These are phyloP conservation scores for Neodiprion virginianus DNA, from an alignment of 1,140 invertebrate species.

Conservation along the genomic window DNA sequence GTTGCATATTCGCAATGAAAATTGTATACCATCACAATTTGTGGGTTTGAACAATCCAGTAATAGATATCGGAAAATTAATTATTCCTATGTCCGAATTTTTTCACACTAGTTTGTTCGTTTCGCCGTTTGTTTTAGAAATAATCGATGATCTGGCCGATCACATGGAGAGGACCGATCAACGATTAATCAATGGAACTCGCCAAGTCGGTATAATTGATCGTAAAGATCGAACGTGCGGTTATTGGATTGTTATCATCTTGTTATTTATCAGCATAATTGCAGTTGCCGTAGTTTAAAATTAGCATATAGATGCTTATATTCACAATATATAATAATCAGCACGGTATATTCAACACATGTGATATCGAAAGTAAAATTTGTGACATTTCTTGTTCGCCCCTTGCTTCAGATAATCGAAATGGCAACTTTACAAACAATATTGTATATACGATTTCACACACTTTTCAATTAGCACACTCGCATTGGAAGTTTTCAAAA, in stretches of 20 bases:
- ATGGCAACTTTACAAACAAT: too few relatives aligned
- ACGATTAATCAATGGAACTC: conserved; percentile 72
- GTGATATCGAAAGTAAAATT: too few relatives aligned
- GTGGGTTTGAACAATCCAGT: conserved; percentile 3
- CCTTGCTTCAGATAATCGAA: too few relatives aligned
- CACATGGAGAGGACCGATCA: conserved; percentile 75
- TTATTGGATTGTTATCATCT: conserved; percentile 74
- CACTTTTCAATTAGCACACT: too few relatives aligned
- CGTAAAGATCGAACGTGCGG: conserved; percentile 75
- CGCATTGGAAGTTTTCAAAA: too few relatives aligned
- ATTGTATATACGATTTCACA: too few relatives aligned
- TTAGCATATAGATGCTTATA: too few relatives aligned
- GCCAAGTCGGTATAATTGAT: conserved; percentile 69
- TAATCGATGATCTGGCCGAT: conserved; percentile 80
- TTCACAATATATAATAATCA: too few relatives aligned
- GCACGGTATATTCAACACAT: too few relatives aligned
- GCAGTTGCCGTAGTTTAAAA: conserved; percentile 31
- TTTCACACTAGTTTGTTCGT: conserved; percentile 22
- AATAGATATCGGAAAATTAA: neutral
- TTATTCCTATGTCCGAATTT: too few relatives aligned
- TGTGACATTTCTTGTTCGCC: too few relatives aligned
- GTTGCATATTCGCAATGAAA: conserved; percentile 35
- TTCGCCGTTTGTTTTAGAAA: conserved; percentile 65
- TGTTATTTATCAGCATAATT: conserved; percentile 65
- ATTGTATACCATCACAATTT: neutral